Percentiles rank a stretch among this genome's conserved stretches.
Evolutionary conservation across 1,140 invertebrate species (phyloP).

Genomic region (Streblospio benedicti): DNA sequence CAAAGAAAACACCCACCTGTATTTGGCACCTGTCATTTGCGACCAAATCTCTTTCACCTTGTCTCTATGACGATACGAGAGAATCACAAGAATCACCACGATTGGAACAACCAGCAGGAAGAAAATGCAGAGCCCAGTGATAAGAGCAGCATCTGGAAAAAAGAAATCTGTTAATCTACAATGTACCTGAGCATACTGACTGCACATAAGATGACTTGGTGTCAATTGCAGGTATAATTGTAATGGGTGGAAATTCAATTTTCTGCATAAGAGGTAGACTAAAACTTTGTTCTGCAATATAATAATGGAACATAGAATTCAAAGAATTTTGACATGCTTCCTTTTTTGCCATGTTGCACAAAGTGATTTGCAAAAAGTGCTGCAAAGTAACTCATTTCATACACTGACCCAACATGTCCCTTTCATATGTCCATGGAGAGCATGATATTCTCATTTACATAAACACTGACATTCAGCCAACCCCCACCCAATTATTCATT

Average conservation of each 20-base stretch:
- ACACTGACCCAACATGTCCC: too few species aligned
- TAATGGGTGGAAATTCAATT: neutral
- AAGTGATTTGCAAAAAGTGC: too few species aligned
- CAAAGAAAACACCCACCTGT: too few species aligned
- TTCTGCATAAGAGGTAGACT: neutral
- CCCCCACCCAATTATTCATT: too few species aligned
- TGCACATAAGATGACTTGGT: neutral
- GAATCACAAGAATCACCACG: constrained; percentile 55
- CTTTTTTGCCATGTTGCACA: too few species aligned
- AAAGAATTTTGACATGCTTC: too few species aligned
- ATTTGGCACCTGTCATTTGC: neutral
- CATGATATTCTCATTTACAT: too few species aligned
- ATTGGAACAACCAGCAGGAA: constrained; percentile 74
- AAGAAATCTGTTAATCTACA: constrained; percentile 21
- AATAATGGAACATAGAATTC: neutral
- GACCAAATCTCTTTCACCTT: constrained; percentile 26
- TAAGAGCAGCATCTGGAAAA: constrained; percentile 56
- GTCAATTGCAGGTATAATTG: neutral
- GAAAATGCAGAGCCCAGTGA: constrained; percentile 54
- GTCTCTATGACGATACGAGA: constrained; percentile 61
- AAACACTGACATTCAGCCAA: too few species aligned
- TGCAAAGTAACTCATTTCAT: too few species aligned
- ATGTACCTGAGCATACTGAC: constrained; percentile 7
- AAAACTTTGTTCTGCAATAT: neutral
- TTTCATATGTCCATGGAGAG: too few species aligned